phyloP scores from a whole-genome alignment of 2,888 invertebrate genomes.

The Rugalucina vietnamica region DNA sequence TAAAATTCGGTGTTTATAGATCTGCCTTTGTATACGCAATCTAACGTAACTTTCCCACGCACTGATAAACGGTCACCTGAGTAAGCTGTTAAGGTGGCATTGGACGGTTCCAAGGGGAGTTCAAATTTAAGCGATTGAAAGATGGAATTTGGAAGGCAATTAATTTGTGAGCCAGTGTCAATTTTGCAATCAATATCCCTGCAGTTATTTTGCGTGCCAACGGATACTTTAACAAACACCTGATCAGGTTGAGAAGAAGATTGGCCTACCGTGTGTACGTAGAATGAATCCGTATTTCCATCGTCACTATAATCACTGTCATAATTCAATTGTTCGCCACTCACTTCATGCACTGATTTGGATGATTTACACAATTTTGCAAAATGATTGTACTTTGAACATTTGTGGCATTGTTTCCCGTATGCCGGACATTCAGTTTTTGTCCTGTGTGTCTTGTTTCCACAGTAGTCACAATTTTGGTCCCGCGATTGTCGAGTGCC shows the following conservation, averaged over 20 bases:
- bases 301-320: neutral
- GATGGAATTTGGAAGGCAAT: neutral
- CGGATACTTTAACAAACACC: neutral
- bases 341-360: neutral
- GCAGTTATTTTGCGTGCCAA: neutral
- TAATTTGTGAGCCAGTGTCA: neutral
- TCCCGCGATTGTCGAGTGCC: no score
- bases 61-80: neutral
- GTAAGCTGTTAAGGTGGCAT: neutral
- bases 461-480: no score
- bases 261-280: neutral
- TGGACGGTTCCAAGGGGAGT: no score
- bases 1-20: neutral
- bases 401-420: no score
- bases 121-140: neutral
- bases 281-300: neutral
- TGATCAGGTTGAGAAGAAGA: neutral
- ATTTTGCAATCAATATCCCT: constrained; percentile 1
- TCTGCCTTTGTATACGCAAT: constrained; percentile 1
- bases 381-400: neutral
- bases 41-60: neutral
- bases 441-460: no score
- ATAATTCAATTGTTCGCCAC: neutral
- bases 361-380: neutral
- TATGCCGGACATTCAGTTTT: no score